Conservation (phyloP, 2,113 vertebrate genomes). For the Machaerirhynchus nigripectus region DNA sequence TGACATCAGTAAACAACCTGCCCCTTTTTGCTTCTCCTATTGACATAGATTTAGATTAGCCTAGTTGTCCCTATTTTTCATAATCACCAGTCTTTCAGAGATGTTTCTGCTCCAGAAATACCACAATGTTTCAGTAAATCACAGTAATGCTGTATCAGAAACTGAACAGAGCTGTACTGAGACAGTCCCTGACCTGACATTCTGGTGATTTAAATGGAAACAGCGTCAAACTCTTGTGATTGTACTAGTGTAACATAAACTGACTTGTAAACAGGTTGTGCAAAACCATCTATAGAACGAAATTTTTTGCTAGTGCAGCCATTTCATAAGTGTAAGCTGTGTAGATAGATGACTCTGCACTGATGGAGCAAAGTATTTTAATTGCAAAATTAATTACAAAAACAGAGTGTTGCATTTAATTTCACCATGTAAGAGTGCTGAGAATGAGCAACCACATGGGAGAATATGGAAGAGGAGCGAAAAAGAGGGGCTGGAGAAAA, state of each 20-base stretch:
- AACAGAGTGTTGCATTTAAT: neutral
- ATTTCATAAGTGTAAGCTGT: neutral
- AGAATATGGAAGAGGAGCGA: neutral
- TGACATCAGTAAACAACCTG: rapidly evolving
- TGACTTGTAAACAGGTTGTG: neutral
- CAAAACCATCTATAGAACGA: neutral
- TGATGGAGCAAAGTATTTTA: neutral
- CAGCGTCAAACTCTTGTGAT: neutral
- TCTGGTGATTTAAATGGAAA: neutral
- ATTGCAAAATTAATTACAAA: slow-evolving; percentile 9
- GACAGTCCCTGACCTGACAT: neutral
- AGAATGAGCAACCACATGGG: neutral
- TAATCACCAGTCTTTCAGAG: neutral
- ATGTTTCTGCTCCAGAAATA: neutral
- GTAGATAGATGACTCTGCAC: neutral
- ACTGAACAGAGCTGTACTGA: neutral
- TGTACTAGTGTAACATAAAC: neutral
- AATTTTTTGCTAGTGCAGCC: neutral
- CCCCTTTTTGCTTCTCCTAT: neutral
- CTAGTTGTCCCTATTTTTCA: neutral
- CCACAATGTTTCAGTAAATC: neutral
- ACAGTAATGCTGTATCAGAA: neutral
- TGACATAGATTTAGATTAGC: neutral
- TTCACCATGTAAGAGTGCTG: neutral
- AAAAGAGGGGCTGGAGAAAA: neutral